Percentiles rank a stretch among this genome's conserved stretches.
These are phyloP conservation scores for Sebastes itinus DNA, from an alignment of 2,797 vertebrate species.

Conservation along the genomic window DNA sequence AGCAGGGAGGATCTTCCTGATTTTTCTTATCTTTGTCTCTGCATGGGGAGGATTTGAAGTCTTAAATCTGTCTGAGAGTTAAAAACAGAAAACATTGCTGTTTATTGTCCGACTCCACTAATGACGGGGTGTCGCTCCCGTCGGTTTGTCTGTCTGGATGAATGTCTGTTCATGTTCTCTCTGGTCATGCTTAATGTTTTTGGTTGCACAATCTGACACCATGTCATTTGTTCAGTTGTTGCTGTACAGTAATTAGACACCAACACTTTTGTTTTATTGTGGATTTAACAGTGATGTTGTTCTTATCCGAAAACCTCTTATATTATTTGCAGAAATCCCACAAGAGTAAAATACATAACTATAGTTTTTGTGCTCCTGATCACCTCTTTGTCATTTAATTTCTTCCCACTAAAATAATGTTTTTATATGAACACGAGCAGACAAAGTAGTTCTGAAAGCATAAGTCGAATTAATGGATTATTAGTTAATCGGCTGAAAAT, in stretches of 20 bases:
- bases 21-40: constrained; percentile 16
- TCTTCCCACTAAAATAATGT: neutral
- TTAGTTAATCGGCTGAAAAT: neutral
- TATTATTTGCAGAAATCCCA: neutral
- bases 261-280: neutral
- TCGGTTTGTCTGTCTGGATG: constrained; percentile 1
- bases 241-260: neutral
- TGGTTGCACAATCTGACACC: neutral
- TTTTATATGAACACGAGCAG: neutral
- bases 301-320: neutral
- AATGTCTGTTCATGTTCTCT: constrained; percentile 11
- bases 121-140: constrained; percentile 33
- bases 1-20: constrained; percentile 13
- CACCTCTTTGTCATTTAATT: neutral
- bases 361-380: neutral
- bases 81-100: constrained; percentile 27
- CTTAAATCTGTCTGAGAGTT: neutral
- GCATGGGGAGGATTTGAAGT: constrained; percentile 33
- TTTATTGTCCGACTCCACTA: constrained; percentile 27
- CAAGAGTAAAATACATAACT: neutral
- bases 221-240: neutral
- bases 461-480: neutral
- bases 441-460: neutral
- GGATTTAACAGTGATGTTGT: neutral
- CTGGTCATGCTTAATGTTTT: constrained; percentile 10